Percentiles rank a stretch among this genome's conserved stretches.
Conservation (phyloP, 2,888 invertebrate species). For the Coecobrya sp. region DNA sequence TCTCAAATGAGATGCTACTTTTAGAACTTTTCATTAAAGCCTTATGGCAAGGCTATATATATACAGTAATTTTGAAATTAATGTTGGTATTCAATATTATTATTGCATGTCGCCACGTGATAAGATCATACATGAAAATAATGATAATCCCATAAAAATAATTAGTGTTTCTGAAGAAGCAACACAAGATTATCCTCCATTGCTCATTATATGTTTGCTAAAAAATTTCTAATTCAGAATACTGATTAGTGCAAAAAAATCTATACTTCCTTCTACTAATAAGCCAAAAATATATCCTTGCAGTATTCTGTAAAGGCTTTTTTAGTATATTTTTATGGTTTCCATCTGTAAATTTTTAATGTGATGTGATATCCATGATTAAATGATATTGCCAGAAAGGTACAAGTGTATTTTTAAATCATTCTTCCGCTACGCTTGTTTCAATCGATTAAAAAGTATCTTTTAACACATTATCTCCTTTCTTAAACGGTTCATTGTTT, state of each 20-base stretch:
- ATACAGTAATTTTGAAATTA: background rate
- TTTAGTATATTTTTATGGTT: too few species aligned
- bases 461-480: background rate
- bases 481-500: background rate
- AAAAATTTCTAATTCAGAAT: too few species aligned
- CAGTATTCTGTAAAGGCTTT: too few species aligned
- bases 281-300: too few species aligned
- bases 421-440: conserved; percentile 38
- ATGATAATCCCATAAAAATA: background rate
- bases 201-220: too few species aligned
- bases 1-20: background rate
- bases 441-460: background rate
- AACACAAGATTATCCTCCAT: too few species aligned
- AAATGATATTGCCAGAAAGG: too few species aligned
- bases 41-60: background rate
- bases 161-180: background rate
- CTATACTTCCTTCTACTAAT: too few species aligned
- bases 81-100: background rate
- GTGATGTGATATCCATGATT: too few species aligned
- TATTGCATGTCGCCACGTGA: background rate
- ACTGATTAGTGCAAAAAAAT: too few species aligned
- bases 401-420: background rate
- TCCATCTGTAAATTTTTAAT: too few species aligned
- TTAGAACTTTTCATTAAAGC: too few species aligned
- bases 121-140: background rate